Evolutionary conservation across 2,888 invertebrate genomes (phyloP), one percentile per base, ranked within the genome.

Genomic region (Pinctada fucata): DNA sequence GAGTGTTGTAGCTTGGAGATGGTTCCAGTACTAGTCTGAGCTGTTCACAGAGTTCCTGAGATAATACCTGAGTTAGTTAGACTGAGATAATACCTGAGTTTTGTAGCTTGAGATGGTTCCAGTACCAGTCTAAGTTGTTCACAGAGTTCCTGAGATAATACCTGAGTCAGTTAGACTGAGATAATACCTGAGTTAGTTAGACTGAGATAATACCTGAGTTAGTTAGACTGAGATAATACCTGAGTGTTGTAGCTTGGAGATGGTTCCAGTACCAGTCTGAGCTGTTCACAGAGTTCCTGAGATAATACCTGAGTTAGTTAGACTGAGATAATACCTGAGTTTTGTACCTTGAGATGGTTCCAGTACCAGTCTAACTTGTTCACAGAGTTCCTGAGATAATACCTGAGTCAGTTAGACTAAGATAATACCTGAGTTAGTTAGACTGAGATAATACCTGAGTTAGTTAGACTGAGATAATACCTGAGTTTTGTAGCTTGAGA

Each of bases 281-380:
- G 94, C 87, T 98, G 96, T 92, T 99, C 99, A 85, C 97, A 97
- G 58, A 99, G 94, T 85, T 97, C 96, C 76, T 96, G 95, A 0
- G 97, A 96, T 81, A 97, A 91, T 85, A 91, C 87, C 1, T 90
- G 81, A 0, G 93, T 93, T 72, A 91, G 78, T 91, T 87, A 2
- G 90, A 79, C 31, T 31, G 31, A 2, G 50, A 2, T 78, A 87
- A 78, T 85, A 93, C 93, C 95, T 97, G 52, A 98, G 94, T 83
- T 97, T 95, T 0, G 98, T 96, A 0, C 98, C 96, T 88, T 97
- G 96, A 0, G 98, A 98, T 0, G 99, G 99, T 92, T 99, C 99
- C 65, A 99, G 93, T 68, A 99, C 97, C 0, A 99, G 94, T 69
- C 99, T 94, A 80, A 99, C 94, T 87, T 98, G 96, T 92, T 99